Base-by-base conservation (phyloP, 2,113 vertebrate genomes). In the Scopus umbretta region DNA sequence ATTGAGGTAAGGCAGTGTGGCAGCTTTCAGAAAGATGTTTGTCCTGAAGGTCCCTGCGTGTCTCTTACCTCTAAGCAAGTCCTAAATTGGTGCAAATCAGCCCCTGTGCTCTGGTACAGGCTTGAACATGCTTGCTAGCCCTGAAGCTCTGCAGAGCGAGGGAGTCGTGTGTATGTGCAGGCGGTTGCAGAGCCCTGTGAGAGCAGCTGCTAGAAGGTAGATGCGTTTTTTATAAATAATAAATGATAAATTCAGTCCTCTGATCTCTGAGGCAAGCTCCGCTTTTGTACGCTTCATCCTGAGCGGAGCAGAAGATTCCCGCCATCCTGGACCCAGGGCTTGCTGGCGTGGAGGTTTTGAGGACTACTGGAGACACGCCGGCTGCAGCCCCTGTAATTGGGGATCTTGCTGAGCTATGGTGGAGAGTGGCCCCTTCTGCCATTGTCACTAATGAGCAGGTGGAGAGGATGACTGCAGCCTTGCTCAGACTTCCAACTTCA, bases 391-490 rank as follows among this genome's bases (percentile, higher is more conserved):
- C 1, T 8, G 38, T 38, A 13, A 7, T 2, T 1, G 5, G 70
- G 70, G 50, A 5, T 18, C 36, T 7, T 29, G 36, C 83, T 49
- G 75, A 58, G 56, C 56, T 14, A 1, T 0, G 4, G 13, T 2
- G 2, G 42, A 61, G 65, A 1, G 16, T 13, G 73, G 47, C 16
- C 74, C 29, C 78, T 40, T 55, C 19, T 87, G 62, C 56, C 26
- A 2, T 15, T 6, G 1, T 34, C 1, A 1, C 40, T 72, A 13
- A 68, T 0, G 43, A 85, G 81, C 0, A 0, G 50, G 16, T 13
- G 6, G 59, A 75, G 47, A 73, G 67, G 40, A 25, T 1, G 7
- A 63, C 2, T 10, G 52, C 80, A 95, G 72, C 79, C 45, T 72
- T 58, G 53, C 38, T 90, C 34, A 50, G 67, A 5, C 68, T 90